These are phyloP conservation scores for Lophura swinhoii DNA, from an alignment of 2,797 vertebrate species.

Conservation along the genomic window DNA sequence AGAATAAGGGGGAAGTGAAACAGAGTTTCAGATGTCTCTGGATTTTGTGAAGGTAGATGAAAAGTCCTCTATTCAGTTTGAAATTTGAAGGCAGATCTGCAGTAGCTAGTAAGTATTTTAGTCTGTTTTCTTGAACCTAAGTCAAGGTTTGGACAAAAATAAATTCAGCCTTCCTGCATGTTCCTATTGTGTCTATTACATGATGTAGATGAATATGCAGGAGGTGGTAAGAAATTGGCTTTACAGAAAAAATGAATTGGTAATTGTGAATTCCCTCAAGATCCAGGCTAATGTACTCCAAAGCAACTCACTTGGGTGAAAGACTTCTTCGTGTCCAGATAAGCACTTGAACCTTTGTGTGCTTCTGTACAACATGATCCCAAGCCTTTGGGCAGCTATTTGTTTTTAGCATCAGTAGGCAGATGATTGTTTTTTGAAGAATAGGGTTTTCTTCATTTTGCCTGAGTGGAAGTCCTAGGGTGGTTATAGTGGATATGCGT, in stretches of 20 bases:
- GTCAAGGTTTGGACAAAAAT: background rate
- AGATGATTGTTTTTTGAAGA: background rate
- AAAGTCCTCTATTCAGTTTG: background rate
- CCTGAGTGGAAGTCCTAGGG: background rate
- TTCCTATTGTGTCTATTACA: background rate
- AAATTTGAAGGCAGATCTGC: background rate
- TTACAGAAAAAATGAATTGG: background rate
- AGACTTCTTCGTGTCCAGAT: background rate
- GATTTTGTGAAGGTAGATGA: background rate
- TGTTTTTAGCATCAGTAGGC: background rate
- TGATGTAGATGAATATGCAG: background rate
- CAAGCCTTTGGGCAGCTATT: background rate
- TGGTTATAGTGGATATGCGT: rapidly evolving
- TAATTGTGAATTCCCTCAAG: background rate
- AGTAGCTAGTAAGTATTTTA: background rate
- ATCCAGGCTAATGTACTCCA: background rate
- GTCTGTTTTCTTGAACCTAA: background rate
- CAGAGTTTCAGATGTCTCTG: background rate
- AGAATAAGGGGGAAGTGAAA: background rate
- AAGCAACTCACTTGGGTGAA: background rate
- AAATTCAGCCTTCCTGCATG: background rate
- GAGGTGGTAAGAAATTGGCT: background rate
- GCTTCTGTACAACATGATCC: background rate
- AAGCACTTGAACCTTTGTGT: background rate
- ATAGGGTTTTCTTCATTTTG: background rate